Conservation (phyloP, 2,888 invertebrate genomes). For the Stegana nigrithorax region DNA sequence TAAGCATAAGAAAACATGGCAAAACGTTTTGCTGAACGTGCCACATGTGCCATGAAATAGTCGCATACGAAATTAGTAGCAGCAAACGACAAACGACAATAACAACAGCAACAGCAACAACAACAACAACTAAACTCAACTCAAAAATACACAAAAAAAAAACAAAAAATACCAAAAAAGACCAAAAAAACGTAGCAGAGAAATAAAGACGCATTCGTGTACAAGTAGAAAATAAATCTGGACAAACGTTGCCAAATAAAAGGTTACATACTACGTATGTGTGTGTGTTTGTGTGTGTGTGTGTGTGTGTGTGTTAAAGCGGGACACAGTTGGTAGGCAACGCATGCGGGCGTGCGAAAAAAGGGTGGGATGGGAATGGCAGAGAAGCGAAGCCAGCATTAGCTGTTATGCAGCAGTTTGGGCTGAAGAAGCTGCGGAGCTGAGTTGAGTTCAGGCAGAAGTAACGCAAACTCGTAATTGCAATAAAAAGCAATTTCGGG, state of each 20-base stretch:
- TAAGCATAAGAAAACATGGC: not conserved
- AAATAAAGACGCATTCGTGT: not conserved
- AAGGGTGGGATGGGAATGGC: no score
- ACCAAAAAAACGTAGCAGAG: not conserved
- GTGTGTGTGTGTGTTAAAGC: no score
- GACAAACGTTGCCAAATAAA: no score
- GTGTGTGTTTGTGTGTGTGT: no score
- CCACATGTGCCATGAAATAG: conserved; percentile 6
- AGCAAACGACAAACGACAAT: not conserved
- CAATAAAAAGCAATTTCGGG: conserved; percentile 17
- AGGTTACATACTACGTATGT: no score
- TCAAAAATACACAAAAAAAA: no score
- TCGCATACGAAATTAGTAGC: not conserved
- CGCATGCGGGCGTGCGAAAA: no score
- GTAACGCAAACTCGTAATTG: conserved; percentile 5
- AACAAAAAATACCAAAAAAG: no score
- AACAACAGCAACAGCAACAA: not conserved
- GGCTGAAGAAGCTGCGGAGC: no score
- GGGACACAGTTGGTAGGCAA: no score
- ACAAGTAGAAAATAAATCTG: not conserved
- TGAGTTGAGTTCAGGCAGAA: no score
- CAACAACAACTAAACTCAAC: not conserved
- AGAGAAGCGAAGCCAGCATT: not conserved
- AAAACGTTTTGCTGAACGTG: not conserved
- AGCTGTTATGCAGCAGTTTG: not conserved